Conservation (phyloP, 2,888 invertebrate species). For the Cheilosia vernalis region DNA sequence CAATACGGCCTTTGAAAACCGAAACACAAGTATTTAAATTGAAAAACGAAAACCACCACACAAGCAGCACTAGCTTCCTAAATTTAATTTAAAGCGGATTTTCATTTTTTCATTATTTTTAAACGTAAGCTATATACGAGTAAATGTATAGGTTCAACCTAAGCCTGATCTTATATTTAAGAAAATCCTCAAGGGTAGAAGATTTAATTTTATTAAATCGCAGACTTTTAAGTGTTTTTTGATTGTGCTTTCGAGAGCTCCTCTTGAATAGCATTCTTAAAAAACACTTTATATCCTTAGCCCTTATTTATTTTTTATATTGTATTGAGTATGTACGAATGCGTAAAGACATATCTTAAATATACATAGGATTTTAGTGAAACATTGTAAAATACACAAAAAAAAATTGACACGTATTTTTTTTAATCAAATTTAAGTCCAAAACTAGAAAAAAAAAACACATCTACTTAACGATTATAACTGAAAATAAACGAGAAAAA, state of each 20-base stretch:
- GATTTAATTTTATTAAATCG: slow-evolving; percentile 23
- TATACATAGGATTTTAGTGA: slow-evolving; percentile 21
- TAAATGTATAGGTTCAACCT: slow-evolving; percentile 22
- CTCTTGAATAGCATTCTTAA: slow-evolving; percentile 27
- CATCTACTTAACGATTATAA: slow-evolving; percentile 25
- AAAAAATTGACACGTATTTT: slow-evolving; percentile 2
- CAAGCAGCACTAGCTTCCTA: slow-evolving; percentile 26
- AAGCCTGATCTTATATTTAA: slow-evolving; percentile 26
- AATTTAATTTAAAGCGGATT: slow-evolving; percentile 41
- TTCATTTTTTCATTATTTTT: slow-evolving; percentile 17
- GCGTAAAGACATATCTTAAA: slow-evolving; percentile 38
- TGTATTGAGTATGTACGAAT: slow-evolving; percentile 44
- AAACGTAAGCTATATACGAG: slow-evolving; percentile 8
- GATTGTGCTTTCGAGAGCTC: slow-evolving; percentile 33
- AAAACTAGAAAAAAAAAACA: slow-evolving; percentile 11
- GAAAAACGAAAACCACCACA: background rate
- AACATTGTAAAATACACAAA: slow-evolving; percentile 46
- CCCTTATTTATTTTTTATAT: slow-evolving; percentile 51
- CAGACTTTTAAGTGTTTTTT: slow-evolving; percentile 35
- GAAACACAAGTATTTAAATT: slow-evolving; percentile 23
- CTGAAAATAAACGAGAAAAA: slow-evolving; percentile 41
- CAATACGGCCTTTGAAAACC: slow-evolving; percentile 41
- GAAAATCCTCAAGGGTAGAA: slow-evolving; percentile 17
- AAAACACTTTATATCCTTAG: slow-evolving; percentile 43
- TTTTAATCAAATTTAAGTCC: slow-evolving; percentile 30